Base-by-base conservation (phyloP, 2,113 vertebrate genomes). In the Dromas ardeola region DNA sequence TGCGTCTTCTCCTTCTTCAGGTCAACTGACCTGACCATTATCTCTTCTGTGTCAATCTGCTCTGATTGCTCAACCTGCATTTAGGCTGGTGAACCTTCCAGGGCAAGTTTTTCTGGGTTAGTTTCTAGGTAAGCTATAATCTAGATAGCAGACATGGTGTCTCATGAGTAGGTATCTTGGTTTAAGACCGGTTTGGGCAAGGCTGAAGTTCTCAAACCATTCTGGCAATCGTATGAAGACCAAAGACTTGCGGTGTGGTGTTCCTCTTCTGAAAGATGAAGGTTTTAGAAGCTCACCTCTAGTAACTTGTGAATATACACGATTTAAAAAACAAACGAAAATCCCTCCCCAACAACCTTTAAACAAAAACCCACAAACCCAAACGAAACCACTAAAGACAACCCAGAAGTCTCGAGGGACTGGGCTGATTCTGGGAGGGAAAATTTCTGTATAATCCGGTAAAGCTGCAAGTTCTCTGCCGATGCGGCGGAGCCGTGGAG, bases 391-490 rank as follows among this genome's bases (percentile, higher is more conserved):
- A 3, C 47, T 12, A 10, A 65, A 56, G 7, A 14, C 9, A 38
- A 4, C 61, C 0, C 2, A 63, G 36, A 34, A 18, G 19, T 73
- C 67, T 83, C 19, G 3, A 23, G 76, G 81, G 52, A 52, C 61
- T 32, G 8, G 49, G 43, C 36, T 20, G 65, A 53, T 84, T 34
- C 87, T 77, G 19, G 56, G 45, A 81, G 32, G 58, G 36, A 7
- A 34, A 62, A 43, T 0, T 59, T 13, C 2, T 34, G 11, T 30
- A 4, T 15, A 27, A 61, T 50, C 20, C 2, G 6, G 1, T 18
- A 19, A 62, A 56, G 42, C 34, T 63, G 34, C 12, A 0, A 5
- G 0, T 34, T 93, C 34, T 43, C 17, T 0, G 18, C 2, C 0
- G 3, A 9, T 5, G 36, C 5, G 9, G 19, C 34, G 12, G 71